A percentile compares a stretch with the other conserved stretches of the same genome.
Conservation (phyloP, 2,113 vertebrate genomes). For the Lycocorax pyrrhopterus region DNA sequence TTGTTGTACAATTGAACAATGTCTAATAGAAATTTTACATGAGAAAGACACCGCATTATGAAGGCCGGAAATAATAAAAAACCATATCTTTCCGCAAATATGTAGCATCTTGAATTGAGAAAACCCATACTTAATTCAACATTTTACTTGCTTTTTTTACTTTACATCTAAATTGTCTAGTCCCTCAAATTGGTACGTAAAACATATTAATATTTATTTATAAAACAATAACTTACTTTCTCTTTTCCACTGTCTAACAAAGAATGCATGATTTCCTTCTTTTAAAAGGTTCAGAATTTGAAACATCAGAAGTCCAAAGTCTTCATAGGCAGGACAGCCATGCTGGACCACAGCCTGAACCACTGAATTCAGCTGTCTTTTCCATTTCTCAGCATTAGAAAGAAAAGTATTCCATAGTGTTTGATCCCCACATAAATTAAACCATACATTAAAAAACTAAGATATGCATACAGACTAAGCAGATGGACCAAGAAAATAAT, state of each 20-base stretch:
- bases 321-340: background rate
- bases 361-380: background rate
- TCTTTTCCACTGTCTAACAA: background rate
- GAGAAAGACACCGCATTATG: background rate
- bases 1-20: background rate
- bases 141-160: background rate
- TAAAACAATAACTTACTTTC: background rate
- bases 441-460: background rate
- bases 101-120: background rate
- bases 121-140: background rate
- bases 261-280: background rate
- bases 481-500: background rate
- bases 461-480: background rate
- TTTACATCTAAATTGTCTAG: background rate
- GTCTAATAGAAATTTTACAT: background rate
- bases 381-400: background rate
- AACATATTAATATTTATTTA: background rate
- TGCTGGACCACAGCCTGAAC: background rate
- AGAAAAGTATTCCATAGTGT: background rate
- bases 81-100: background rate
- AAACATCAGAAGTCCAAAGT: background rate
- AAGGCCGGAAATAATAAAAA: background rate
- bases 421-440: background rate
- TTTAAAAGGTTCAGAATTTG: background rate
- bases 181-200: background rate